Base-by-base conservation (phyloP, 2,113 vertebrate species). In the Perca schrenkii region DNA sequence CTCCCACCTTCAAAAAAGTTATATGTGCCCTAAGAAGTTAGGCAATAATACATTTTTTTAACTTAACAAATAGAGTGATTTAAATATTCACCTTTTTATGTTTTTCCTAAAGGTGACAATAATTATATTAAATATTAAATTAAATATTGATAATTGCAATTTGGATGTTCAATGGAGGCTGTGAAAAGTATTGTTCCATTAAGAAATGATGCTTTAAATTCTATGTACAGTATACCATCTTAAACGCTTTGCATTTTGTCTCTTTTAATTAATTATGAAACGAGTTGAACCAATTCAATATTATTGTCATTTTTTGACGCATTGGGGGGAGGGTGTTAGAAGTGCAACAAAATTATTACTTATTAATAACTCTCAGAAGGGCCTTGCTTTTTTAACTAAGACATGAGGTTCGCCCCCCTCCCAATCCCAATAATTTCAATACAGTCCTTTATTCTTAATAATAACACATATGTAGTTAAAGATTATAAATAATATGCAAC, bases 1-100 rank as follows among this genome's bases (percentile, higher is more conserved):
- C n/a, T 22, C 16, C 25, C n/a, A 50, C 19, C 46, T 3, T 43
- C 15, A 36, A 47, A 43, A 46, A 17, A 15, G 1, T 5, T 4
- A 11, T 36, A 75, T 77, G 63, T 58, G 6, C 34, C 49, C 56
- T 69, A 40, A 17, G 25, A 25, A 54, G 5, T 75, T 64, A 28
- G 34, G 8, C 25, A 14, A 12, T 46, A 57, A 47, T 14, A n/a
- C 28, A 21, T 61, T 78, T 4, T 64, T 3, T 43, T 62, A 14
- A 14, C 15, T 16, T 22, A 47, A 63, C 21, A 40, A 22, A n/a
- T 8, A n/a, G n/a, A 22, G 2, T 11, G 52, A 49, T 14, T 58
- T 12, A 2, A 57, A 66, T 58, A 12, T 19, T 34, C 12, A 46
- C 22, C 7, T 46, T 31, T 15, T 54, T 11, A n/a, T 13, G 64